phyloP scores from a whole-genome alignment of 2,888 invertebrate species.

The Tenthredo scrophulariae region DNA sequence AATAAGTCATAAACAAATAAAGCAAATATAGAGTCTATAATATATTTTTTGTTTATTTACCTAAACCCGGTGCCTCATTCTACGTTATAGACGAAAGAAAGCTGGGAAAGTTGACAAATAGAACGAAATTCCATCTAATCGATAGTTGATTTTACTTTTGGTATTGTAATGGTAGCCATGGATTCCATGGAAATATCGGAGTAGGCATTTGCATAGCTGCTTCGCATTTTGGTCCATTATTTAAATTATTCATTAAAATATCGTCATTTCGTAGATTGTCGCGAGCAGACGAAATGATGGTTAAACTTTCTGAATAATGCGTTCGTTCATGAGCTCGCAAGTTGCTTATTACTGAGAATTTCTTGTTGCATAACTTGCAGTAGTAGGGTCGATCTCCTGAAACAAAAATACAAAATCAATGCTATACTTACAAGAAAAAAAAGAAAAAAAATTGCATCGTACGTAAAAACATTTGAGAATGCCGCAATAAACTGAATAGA shows the following conservation, averaged over 20 bases:
- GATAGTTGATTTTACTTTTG: slow-evolving; percentile 7
- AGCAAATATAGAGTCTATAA: not conserved
- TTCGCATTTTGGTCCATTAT: slow-evolving; percentile 53
- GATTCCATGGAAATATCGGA: slow-evolving; percentile 59
- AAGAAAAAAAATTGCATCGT: not conserved
- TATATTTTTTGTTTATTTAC: not conserved
- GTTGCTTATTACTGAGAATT: slow-evolving; percentile 67
- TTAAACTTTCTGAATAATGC: slow-evolving; percentile 56
- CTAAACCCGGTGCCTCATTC: not conserved
- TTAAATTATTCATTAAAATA: slow-evolving; percentile 45
- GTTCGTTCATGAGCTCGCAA: slow-evolving; percentile 66
- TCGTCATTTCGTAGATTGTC: slow-evolving; percentile 47
- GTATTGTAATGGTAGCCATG: slow-evolving; percentile 62
- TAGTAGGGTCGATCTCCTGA: slow-evolving; percentile 71
- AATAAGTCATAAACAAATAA: slow-evolving; percentile 38
- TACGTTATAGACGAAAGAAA: not conserved
- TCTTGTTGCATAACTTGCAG: slow-evolving; percentile 67
- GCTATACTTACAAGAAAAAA: not conserved
- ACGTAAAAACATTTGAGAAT: not conserved
- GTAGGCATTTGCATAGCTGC: slow-evolving; percentile 57
- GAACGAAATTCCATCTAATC: not conserved
- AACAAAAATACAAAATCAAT: slow-evolving; percentile 74
- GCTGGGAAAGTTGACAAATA: not conserved
- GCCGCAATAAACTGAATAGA: not conserved
- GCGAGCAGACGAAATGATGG: slow-evolving; percentile 47